phyloP scores from a whole-genome alignment of 1,140 invertebrate genomes.

The Drosophila pectinifera region DNA sequence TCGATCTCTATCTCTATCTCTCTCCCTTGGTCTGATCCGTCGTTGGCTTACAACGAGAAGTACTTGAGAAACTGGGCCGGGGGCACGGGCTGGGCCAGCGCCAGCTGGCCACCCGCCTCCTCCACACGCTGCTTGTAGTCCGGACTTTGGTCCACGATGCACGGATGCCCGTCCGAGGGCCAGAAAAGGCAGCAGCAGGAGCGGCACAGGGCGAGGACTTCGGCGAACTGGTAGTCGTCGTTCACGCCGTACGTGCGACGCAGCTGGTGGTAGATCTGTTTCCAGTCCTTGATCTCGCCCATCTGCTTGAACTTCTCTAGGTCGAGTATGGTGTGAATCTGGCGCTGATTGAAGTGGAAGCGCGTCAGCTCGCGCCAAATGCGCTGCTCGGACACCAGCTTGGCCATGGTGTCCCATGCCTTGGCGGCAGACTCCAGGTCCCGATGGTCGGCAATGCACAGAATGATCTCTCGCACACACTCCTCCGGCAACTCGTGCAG shows the following conservation, averaged over 20 bases:
- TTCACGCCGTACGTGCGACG: conserved; percentile 94
- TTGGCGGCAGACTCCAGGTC: conserved; percentile 90
- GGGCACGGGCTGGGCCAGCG: conserved; percentile 93
- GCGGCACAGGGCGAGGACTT: conserved; percentile 96
- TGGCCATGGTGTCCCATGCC: conserved; percentile 90
- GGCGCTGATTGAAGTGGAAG: conserved; percentile 96
- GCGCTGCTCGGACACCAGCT: conserved; percentile 93
- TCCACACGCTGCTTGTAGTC: conserved; percentile 91
- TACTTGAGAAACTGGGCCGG: conserved; percentile 96
- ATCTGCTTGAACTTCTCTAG: conserved; percentile 85
- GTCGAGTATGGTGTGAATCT: conserved; percentile 90
- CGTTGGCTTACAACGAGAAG: conserved; percentile 91
- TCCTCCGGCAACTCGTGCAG: conserved; percentile 97
- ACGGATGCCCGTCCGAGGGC: conserved; percentile 96
- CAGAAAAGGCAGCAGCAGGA: conserved; percentile 98
- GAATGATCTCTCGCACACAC: conserved; percentile 95
- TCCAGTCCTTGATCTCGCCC: conserved; percentile 88
- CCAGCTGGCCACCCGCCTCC: conserved; percentile 91
- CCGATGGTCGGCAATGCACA: conserved; percentile 95
- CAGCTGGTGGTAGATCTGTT: conserved; percentile 90
- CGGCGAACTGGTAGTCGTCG: conserved; percentile 95
- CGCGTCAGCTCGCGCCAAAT: conserved; percentile 96
- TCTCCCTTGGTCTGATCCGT: conserved; percentile 50
- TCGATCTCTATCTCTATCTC: conserved; percentile 55
- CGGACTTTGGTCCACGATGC: conserved; percentile 93